phyloP scores from a whole-genome alignment of 92 coral and sea anemone species.

The Zoanthus solanderi region DNA sequence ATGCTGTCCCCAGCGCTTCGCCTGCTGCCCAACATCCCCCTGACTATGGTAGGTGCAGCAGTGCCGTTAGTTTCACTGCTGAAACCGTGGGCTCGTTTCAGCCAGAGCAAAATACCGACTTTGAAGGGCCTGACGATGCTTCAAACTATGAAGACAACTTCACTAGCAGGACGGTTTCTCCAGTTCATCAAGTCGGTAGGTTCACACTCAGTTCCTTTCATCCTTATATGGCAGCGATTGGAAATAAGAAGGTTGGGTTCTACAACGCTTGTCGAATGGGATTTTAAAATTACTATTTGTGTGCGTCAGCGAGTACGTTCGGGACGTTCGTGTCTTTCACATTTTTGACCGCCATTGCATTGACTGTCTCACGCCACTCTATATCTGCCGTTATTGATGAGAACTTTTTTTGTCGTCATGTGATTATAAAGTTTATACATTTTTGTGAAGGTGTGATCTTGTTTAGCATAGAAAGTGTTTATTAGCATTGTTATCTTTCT shows the following conservation, averaged over 20 bases:
- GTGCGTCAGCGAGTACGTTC: too few species aligned
- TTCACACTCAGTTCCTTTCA: background rate
- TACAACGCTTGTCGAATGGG: too few species aligned
- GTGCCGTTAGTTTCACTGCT: constrained; percentile 41
- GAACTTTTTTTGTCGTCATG: too few species aligned
- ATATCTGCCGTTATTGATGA: too few species aligned
- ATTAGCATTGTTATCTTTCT: too few species aligned
- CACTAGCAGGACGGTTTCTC: background rate
- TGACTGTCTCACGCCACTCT: too few species aligned
- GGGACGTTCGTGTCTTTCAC: too few species aligned
- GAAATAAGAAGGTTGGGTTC: background rate
- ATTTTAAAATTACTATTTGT: too few species aligned
- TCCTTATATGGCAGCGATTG: background rate
- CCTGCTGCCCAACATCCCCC: constrained; percentile 49
- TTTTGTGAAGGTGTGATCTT: too few species aligned
- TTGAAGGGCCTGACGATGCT: constrained; percentile 24
- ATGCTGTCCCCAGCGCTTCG: constrained; percentile 41
- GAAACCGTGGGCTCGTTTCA: constrained; percentile 56
- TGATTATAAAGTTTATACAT: too few species aligned
- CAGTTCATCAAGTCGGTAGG: constrained; percentile 36
- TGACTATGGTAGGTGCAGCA: constrained; percentile 48
- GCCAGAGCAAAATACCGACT: constrained; percentile 50
- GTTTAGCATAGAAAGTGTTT: too few species aligned
- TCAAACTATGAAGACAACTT: constrained; percentile 1
- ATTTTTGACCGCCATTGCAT: too few species aligned